Evolutionary conservation across 2,113 vertebrate genomes (phyloP).

Genomic region (Bostrychus sinensis): DNA sequence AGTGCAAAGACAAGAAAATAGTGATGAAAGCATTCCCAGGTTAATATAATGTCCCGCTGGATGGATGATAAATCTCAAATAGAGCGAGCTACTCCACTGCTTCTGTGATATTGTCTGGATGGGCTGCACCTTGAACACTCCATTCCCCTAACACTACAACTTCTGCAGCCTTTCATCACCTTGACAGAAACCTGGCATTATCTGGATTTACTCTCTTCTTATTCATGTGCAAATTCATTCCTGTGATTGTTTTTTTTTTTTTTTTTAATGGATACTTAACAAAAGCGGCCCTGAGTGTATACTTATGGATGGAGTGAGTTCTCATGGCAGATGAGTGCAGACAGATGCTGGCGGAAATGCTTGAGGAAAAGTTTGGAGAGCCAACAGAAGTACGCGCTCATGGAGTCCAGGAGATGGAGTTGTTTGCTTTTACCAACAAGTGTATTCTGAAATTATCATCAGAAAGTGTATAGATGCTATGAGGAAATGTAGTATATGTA

Average conservation of each 20-base stretch:
- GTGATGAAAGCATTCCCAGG: constrained; percentile 27
- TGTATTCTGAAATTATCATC: not conserved
- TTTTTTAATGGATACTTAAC: constrained; percentile 16
- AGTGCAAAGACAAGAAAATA: constrained; percentile 44
- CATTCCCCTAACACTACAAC: constrained; percentile 19
- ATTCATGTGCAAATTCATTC: constrained; percentile 48
- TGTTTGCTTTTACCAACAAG: constrained; percentile 15
- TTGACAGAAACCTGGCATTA: constrained; percentile 53
- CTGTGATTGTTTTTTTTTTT: constrained; percentile 46
- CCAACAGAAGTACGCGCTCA: constrained; percentile 21
- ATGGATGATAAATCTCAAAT: constrained; percentile 26
- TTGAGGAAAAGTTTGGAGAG: constrained; percentile 21
- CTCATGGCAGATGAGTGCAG: constrained; percentile 17
- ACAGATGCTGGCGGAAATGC: constrained; percentile 12
- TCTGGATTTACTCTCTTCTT: constrained; percentile 44
- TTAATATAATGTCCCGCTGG: constrained; percentile 31
- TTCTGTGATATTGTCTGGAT: constrained; percentile 34
- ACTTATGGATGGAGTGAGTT: constrained; percentile 13
- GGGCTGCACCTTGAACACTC: constrained; percentile 29
- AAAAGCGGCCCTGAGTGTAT: not conserved
- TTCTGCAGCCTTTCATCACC: constrained; percentile 45
- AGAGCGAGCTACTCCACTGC: not conserved
- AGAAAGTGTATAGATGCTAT: not conserved
- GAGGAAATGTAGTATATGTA: not conserved
- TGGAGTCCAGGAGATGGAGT: not conserved